Evolutionary conservation across 37 sponge, comb jelly and placozoan species (phyloP).

Genomic region (Beroe ovata): DNA sequence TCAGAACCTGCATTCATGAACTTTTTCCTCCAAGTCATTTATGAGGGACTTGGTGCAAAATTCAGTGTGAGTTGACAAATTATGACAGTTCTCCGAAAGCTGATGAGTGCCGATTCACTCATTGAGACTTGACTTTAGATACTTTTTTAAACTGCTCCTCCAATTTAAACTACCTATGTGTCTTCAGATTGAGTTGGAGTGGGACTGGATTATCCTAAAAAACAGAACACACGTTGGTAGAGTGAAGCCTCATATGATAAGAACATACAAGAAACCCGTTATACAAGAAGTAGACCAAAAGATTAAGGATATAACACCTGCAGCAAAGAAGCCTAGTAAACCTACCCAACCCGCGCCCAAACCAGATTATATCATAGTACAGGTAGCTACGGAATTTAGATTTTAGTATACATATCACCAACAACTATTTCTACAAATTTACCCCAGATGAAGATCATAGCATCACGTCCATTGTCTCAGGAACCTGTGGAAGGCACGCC

Average conservation of each 20-base stretch:
- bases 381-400: too few species aligned
- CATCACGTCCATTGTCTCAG: too few species aligned
- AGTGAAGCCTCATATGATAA: conserved; percentile 36
- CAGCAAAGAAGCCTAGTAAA: conserved; percentile 6
- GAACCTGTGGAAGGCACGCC: conserved; percentile 52
- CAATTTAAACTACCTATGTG: too few species aligned
- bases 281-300: background rate
- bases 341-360: conserved; percentile 59
- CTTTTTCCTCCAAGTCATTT: conserved; percentile 65
- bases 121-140: too few species aligned
- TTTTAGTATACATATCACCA: too few species aligned
- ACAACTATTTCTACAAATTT: too few species aligned
- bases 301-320: background rate
- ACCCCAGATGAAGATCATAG: too few species aligned
- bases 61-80: conserved; percentile 1
- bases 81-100: too few species aligned
- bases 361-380: conserved; percentile 30
- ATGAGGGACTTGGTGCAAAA: conserved; percentile 16
- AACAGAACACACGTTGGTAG: conserved; percentile 57
- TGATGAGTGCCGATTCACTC: too few species aligned
- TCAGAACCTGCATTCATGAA: conserved; percentile 37
- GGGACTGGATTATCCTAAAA: conserved; percentile 53
- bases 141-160: too few species aligned
- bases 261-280: conserved; percentile 49
- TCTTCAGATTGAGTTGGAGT: conserved; percentile 38